Evolutionary conservation across 2,888 invertebrate species (phyloP).

Genomic region (Stenichneumon culpator): DNA sequence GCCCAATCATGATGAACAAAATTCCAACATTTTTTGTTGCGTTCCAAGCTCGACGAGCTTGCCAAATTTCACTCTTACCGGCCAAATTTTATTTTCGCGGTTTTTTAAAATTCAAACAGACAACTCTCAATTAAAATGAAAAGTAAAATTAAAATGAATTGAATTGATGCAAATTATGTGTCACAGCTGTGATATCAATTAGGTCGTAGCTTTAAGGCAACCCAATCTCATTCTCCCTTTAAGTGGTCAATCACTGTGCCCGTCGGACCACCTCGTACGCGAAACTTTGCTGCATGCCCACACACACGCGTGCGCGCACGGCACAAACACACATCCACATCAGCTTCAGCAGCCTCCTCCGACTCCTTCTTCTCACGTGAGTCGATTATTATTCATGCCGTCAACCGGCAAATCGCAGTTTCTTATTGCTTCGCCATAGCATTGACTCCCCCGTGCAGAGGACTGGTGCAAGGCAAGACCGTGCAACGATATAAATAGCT

Average conservation of each 20-base stretch:
- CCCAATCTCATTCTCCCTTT: not conserved
- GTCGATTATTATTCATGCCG: constrained; percentile 70
- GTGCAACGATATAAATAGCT: constrained; percentile 59
- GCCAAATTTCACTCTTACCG: no score
- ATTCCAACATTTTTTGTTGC: no score
- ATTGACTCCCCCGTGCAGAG: constrained; percentile 46
- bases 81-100: not conserved
- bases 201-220: not conserved
- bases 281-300: constrained; percentile 29
- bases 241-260: constrained; percentile 23
- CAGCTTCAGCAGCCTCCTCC: not conserved
- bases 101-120: not conserved
- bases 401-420: constrained; percentile 66
- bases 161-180: not conserved
- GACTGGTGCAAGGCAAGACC: constrained; percentile 30
- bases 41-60: no score
- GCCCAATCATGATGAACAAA: no score
- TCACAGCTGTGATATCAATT: not conserved
- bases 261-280: not conserved
- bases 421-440: constrained; percentile 65
- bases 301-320: constrained; percentile 17
- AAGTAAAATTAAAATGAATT: not conserved
- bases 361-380: constrained; percentile 61
- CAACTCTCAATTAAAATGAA: not conserved
- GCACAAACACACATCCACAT: constrained; percentile 3